Conservation (phyloP, 2,888 invertebrate species). For the Ophion obscuratus region DNA sequence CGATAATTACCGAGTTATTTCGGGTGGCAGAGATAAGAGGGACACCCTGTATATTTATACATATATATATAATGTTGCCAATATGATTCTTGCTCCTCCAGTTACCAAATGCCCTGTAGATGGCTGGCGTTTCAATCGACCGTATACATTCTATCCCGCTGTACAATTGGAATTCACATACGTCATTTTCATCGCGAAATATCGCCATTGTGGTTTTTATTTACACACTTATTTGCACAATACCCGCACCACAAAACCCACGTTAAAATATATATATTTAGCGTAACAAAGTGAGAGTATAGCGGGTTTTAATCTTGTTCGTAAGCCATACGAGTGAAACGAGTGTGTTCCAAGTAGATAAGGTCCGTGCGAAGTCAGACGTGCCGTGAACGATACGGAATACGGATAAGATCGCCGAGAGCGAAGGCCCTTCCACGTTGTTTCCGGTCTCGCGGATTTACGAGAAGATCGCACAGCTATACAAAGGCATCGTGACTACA, state of each 20-base stretch:
- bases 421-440: slow-evolving; percentile 48
- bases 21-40: too few species aligned
- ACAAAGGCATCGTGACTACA: slow-evolving; percentile 7
- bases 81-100: slow-evolving; percentile 49
- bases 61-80: neutral
- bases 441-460: slow-evolving; percentile 64
- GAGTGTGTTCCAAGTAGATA: slow-evolving; percentile 63
- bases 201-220: slow-evolving; percentile 12
- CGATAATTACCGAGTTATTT: too few species aligned
- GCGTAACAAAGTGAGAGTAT: neutral
- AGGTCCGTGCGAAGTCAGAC: slow-evolving; percentile 66
- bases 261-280: neutral
- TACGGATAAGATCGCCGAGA: slow-evolving; percentile 55
- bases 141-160: slow-evolving; percentile 50
- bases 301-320: slow-evolving; percentile 15
- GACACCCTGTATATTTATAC: slow-evolving; percentile 2
- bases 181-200: slow-evolving; percentile 19
- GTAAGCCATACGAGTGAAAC: slow-evolving; percentile 52
- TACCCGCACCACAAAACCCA: neutral
- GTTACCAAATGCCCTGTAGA: slow-evolving; percentile 45
- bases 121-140: slow-evolving; percentile 55
- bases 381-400: slow-evolving; percentile 60
- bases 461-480: slow-evolving; percentile 45
- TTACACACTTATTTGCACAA: neutral
- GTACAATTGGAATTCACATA: slow-evolving; percentile 56